Evolutionary conservation across 2,888 invertebrate genomes (phyloP).

Genomic region (Endotricha flammealis): DNA sequence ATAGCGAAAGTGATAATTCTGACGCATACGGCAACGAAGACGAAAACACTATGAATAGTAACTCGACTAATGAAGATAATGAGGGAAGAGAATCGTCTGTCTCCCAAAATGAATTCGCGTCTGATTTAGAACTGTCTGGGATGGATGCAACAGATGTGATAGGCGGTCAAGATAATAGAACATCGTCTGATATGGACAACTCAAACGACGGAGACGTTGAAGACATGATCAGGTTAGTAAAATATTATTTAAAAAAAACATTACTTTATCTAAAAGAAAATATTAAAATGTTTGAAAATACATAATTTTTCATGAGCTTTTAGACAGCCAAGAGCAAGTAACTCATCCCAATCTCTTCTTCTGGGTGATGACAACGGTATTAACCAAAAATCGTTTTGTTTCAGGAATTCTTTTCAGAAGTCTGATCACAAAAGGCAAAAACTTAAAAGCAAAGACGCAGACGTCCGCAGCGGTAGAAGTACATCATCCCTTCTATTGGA

Average conservation of each 20-base stretch:
- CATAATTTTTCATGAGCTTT: not conserved
- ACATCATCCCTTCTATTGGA: slow-evolving; percentile 68
- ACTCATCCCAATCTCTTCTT: too few relatives aligned
- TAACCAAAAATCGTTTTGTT: too few relatives aligned
- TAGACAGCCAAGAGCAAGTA: too few relatives aligned
- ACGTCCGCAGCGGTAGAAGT: slow-evolving; percentile 57
- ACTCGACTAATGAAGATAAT: slow-evolving; percentile 62
- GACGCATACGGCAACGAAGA: slow-evolving; percentile 66
- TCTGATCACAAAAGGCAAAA: slow-evolving; percentile 79
- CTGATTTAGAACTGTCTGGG: slow-evolving; percentile 80
- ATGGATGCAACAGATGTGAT: slow-evolving; percentile 80
- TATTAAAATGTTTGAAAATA: not conserved
- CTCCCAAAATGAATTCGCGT: slow-evolving; percentile 78
- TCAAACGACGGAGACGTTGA: slow-evolving; percentile 80
- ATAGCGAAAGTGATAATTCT: slow-evolving; percentile 72
- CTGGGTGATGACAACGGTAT: too few relatives aligned
- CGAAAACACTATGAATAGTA: slow-evolving; percentile 66
- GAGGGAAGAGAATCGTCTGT: slow-evolving; percentile 62
- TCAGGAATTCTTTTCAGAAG: slow-evolving; percentile 78
- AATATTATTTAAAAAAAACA: too few relatives aligned
- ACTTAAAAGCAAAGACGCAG: slow-evolving; percentile 77
- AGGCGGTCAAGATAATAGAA: slow-evolving; percentile 59
- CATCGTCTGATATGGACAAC: slow-evolving; percentile 79
- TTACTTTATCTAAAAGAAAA: slow-evolving; percentile 9
- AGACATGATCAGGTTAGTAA: slow-evolving; percentile 75